Evolutionary conservation across 2,888 invertebrate species (phyloP), one percentile per base, ranked within the genome.

Genomic region (Brachyopa scutellaris): DNA sequence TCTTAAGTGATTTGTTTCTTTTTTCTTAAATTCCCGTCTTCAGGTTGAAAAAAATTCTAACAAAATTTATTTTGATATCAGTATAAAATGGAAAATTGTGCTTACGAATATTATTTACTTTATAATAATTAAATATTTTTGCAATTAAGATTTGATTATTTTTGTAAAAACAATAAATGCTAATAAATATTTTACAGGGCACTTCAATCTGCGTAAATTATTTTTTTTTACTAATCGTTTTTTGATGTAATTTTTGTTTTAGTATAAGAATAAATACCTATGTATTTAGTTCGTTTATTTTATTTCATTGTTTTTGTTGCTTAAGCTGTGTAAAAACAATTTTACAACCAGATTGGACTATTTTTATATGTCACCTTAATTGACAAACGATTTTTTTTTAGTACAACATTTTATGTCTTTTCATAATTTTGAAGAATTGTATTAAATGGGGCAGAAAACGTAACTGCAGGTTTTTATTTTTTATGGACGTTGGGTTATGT

Each of bases 111-210:
- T 57, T 23, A 45, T 33, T 7, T 7, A 26, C 9, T 33, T 45
- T 61, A 42, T 53, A 53, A 26, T 66, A 17, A 36, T 72, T 61
- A 21, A 67, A 15, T 57, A 26, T 36, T 23, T 38, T 49, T 77
- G 23, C 15, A 38, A 26, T 42, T 55, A 7, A 23, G 36, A 55
- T 31, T 61, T 40, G 13, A 29, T 61, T 23, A 17, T 49, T n/a
- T 57, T n/a, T 61, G 23, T 42, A 11, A 29, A 11, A n/a, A 47
- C 53, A 42, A 59, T 7, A 74, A 74, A 61, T 67, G 61, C 53
- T 79, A 55, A 64, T 31, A 76, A 47, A 62, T 69, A 62, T 64
- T 57, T 69, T 80, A 76, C 80, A 76, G 80, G 80, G 80, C 66
- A 80, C 76, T 69, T 64, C 38, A 51, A 59, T 80, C 33, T 40